Percentiles rank a stretch among this genome's conserved stretches.
phyloP scores from a whole-genome alignment of 37 sponge, comb jelly and placozoan species.

The Ephydatia muelleri region DNA sequence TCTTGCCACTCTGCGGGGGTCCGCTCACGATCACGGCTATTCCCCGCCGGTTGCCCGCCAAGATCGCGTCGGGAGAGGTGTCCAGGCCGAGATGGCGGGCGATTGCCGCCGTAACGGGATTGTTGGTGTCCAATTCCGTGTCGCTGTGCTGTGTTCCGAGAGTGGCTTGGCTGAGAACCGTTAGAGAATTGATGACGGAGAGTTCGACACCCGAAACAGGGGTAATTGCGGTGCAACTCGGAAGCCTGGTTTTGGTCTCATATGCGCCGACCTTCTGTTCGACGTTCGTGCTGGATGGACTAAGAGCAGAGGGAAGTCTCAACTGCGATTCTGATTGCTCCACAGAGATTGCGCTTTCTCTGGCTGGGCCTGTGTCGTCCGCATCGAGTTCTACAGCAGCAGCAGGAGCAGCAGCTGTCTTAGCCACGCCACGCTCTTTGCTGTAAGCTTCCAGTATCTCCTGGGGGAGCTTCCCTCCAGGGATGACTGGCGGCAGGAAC shows the following conservation, averaged over 20 bases:
- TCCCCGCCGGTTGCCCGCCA: constrained; percentile 73
- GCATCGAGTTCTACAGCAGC: background rate
- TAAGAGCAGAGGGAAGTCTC: background rate
- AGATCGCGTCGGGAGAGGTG: constrained; percentile 71
- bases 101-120: constrained; percentile 86
- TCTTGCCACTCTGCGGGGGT: constrained; percentile 74
- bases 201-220: constrained; percentile 7
- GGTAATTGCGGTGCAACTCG: constrained; percentile 18
- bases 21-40: constrained; percentile 83
- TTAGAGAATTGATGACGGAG: constrained; percentile 18
- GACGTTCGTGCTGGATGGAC: background rate
- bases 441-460: constrained; percentile 80
- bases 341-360: background rate
- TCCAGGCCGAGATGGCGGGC: constrained; percentile 94
- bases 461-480: constrained; percentile 72
- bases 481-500: constrained; percentile 81
- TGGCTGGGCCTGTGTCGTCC: background rate
- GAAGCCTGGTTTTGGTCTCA: constrained; percentile 9
- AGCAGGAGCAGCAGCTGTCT: constrained; percentile 2
- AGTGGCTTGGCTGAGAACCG: constrained; percentile 26
- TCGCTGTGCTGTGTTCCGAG: constrained; percentile 2
- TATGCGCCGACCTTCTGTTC: background rate
- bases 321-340: background rate
- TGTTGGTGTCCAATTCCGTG: constrained; percentile 45
- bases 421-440: background rate